A percentile compares a stretch with the other conserved stretches of the same genome.
phyloP scores from a whole-genome alignment of 2,888 invertebrate species.

The Lepidonotus clava region DNA sequence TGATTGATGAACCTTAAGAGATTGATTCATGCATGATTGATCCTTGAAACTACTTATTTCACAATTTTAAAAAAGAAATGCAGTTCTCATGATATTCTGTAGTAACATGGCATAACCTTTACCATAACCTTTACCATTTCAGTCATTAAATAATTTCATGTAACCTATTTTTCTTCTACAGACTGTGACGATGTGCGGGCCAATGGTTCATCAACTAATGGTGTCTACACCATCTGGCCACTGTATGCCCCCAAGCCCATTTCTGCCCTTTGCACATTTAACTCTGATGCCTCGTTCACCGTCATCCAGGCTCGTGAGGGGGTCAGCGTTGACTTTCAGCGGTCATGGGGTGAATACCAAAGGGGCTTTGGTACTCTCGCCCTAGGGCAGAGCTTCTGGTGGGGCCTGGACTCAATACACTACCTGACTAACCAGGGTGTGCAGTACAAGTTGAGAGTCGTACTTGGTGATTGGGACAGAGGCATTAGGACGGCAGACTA shows the following conservation, averaged over 20 bases:
- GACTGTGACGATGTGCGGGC: neutral
- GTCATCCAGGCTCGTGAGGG: conserved; percentile 32
- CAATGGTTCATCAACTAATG: neutral
- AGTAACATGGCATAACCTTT: too few relatives aligned
- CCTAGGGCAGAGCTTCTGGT: conserved; percentile 12
- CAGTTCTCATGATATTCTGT: too few relatives aligned
- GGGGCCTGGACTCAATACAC: conserved; percentile 50
- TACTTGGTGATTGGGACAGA: conserved; percentile 36
- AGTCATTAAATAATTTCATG: too few relatives aligned
- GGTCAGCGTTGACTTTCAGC: conserved; percentile 44
- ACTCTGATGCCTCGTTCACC: neutral
- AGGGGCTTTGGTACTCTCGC: conserved; percentile 49
- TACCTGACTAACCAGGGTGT: conserved; percentile 35
- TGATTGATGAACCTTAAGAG: too few relatives aligned
- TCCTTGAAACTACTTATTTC: too few relatives aligned
- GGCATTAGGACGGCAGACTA: neutral
- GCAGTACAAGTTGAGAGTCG: conserved; percentile 47
- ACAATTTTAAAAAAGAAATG: too few relatives aligned
- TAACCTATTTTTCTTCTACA: neutral
- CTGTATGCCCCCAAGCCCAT: neutral
- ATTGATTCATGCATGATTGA: too few relatives aligned
- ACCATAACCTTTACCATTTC: too few relatives aligned
- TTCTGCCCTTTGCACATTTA: neutral
- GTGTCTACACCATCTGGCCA: conserved; percentile 17
- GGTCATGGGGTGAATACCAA: conserved; percentile 54